Evolutionary conservation across 1,140 invertebrate species (phyloP).

Genomic region (Leptinotarsa texana): DNA sequence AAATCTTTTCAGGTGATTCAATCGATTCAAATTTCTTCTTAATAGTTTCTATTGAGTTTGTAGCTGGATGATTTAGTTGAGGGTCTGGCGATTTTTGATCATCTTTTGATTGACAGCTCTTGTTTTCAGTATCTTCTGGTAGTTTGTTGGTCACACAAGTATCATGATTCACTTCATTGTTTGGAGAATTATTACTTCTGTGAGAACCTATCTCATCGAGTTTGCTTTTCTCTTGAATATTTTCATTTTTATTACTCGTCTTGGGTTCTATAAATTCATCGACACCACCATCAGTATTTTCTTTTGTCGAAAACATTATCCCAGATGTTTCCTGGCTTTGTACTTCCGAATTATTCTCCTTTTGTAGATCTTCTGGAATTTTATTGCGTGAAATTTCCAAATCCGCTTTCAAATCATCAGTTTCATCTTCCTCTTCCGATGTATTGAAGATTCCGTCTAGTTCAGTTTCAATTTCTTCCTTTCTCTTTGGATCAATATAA

Average conservation of each 20-base stretch:
- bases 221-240: too few relatives aligned
- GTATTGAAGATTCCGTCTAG: constrained; percentile 7
- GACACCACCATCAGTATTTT: background rate
- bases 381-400: background rate
- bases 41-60: background rate
- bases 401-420: background rate
- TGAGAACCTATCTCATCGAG: too few relatives aligned
- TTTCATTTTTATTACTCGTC: background rate
- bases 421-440: constrained; percentile 1
- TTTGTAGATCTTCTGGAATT: background rate
- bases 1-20: background rate
- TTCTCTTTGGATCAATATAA: background rate
- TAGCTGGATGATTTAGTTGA: background rate
- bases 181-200: too few relatives aligned
- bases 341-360: background rate
- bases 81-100: background rate
- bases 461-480: background rate
- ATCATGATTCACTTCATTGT: too few relatives aligned
- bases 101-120: background rate
- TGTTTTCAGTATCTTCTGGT: background rate
- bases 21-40: background rate
- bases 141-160: background rate
- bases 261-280: background rate
- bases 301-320: background rate
- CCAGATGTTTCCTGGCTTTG: background rate